phyloP scores from a whole-genome alignment of 2,888 invertebrate genomes.

The Oligia fasciuncula region DNA sequence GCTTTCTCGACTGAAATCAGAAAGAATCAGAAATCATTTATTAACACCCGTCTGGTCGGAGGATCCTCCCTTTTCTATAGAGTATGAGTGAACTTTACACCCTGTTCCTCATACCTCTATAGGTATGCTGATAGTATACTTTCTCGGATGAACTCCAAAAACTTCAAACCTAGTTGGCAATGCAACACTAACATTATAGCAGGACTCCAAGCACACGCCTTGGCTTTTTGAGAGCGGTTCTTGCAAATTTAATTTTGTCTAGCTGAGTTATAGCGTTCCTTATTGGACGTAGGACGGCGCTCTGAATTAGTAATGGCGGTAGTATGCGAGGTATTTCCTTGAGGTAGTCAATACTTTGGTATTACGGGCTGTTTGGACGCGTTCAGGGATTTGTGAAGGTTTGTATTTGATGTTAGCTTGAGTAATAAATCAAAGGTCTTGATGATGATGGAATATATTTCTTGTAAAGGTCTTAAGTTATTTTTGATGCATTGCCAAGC shows the following conservation, averaged over 20 bases:
- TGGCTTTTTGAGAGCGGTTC: constrained; percentile 62
- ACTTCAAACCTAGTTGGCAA: constrained; percentile 5
- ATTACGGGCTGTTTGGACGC: constrained; percentile 22
- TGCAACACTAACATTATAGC: constrained; percentile 7
- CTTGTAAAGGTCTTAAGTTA: neutral
- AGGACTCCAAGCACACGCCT: neutral
- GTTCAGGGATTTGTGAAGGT: constrained; percentile 36
- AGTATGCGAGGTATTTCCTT: constrained; percentile 50
- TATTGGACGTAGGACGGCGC: constrained; percentile 63
- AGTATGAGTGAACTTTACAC: no score
- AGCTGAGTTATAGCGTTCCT: constrained; percentile 66
- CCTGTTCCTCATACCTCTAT: no score
- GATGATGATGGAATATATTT: neutral
- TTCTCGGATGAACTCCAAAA: neutral
- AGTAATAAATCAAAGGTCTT: constrained; percentile 17
- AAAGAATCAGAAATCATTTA: no score
- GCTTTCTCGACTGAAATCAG: no score
- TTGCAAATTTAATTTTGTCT: constrained; percentile 71
- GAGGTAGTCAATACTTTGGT: constrained; percentile 50
- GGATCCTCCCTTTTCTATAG: no score
- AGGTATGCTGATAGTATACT: no score
- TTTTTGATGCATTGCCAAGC: neutral
- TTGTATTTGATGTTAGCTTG: constrained; percentile 30
- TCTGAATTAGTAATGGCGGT: constrained; percentile 62
- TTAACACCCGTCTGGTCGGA: no score